A percentile compares a stretch with the other conserved stretches of the same genome.
These are phyloP conservation scores for Heptranchias perlo DNA, from an alignment of 2,113 vertebrate genomes.

Conservation along the genomic window DNA sequence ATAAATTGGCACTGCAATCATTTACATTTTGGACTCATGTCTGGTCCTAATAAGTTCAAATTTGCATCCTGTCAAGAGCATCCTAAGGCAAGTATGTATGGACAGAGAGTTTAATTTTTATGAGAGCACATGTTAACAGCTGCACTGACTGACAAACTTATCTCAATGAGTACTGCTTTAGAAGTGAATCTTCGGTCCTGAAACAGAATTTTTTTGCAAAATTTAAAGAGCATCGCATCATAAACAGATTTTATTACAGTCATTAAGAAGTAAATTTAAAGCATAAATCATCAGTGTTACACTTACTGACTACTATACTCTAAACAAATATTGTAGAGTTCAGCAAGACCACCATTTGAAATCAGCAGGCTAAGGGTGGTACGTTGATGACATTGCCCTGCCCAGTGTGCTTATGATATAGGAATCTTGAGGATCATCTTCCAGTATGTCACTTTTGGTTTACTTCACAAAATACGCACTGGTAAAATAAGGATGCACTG, in stretches of 20 bases:
- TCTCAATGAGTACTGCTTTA: background rate
- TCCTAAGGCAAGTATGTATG: background rate
- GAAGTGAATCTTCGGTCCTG: background rate
- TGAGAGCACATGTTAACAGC: background rate
- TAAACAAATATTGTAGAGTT: too few species aligned
- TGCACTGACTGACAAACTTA: background rate
- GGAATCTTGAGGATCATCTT: too few species aligned
- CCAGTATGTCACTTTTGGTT: too few species aligned
- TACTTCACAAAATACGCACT: too few species aligned
- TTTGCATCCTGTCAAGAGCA: conserved; percentile 13
- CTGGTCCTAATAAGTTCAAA: conserved; percentile 14
- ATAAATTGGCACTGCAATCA: background rate
- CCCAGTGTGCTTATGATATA: too few species aligned
- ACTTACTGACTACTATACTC: too few species aligned
- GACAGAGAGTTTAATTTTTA: background rate
- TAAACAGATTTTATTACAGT: background rate
- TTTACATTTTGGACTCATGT: conserved; percentile 6
- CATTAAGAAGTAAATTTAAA: too few species aligned
- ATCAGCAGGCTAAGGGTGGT: too few species aligned
- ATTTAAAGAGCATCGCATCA: background rate
- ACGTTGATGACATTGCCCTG: too few species aligned
- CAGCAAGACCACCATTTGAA: too few species aligned
- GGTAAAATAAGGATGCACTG: too few species aligned
- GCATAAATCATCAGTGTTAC: too few species aligned
- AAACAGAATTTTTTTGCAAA: background rate